Evolutionary conservation across 2,888 invertebrate genomes (phyloP), one percentile per base, ranked within the genome.

Genomic region (Drepana falcataria): DNA sequence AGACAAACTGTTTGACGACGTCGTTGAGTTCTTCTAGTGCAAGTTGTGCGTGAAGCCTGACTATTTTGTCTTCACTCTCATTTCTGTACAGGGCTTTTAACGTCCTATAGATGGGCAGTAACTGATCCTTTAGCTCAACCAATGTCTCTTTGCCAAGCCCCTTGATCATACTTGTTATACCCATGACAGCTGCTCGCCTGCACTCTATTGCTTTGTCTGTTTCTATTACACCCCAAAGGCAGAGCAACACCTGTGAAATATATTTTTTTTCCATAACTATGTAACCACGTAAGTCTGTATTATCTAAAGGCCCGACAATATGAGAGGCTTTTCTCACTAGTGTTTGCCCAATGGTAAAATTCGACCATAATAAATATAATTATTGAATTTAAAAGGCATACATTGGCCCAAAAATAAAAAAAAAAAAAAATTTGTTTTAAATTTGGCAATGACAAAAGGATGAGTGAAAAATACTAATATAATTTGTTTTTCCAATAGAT

Each of bases 1-100:
- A 93, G 37, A 96, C 73, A 64, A 93, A 92, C 53, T 92, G 86
- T 65, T 89, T 92, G 57, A 95, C 94, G 55, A 94, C 93, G 55
- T 92, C 91, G 72, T 96, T 94, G 9, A 97, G 87, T 85, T 96
- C 95, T 78, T 96, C 95, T 47, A 97, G 80, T 1, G 96, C 95
- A 55, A 96, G 79, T 75, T 95, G 95, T 34, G 95, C 94, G 68
- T 97, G 97, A 49, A 95, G 86, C 70, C 93, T 92, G 51, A 96
- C 92, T 2, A 94, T 91, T 0, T 87, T 70, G 67, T 95, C 95
- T 74, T 96, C 95, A 35, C 85, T 80, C 60, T 95, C 93, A 53
- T 92, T 88, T 35, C 89, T 85, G 65, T 95, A 93, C 9, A 95
- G 84, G 47, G 86, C 83, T 77, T 95, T 95, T 53, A 97, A 82